A percentile compares a stretch with the other conserved stretches of the same genome.
These are phyloP conservation scores for Lynx canadensis DNA, from an alignment of 2,113 vertebrate species.

Conservation along the genomic window DNA sequence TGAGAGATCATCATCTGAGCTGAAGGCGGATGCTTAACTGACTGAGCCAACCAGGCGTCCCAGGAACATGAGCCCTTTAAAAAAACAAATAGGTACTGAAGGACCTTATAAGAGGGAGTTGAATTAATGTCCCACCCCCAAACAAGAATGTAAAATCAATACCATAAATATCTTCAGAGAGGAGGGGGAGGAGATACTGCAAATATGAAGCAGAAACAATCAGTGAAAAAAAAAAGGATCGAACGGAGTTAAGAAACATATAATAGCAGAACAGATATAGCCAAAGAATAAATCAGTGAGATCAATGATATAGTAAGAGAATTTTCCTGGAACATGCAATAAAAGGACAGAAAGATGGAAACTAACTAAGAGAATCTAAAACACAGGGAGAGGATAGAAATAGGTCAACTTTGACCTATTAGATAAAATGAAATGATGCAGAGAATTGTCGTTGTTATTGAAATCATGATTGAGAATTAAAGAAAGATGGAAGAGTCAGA, in stretches of 20 bases:
- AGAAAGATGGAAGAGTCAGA: not conserved
- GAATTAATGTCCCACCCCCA: not conserved
- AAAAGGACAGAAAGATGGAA: not conserved
- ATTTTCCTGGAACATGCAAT: not conserved
- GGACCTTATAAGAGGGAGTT: not conserved
- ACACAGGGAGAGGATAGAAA: not conserved
- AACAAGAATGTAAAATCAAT: not conserved
- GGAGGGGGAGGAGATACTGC: not conserved
- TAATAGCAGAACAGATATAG: not conserved
- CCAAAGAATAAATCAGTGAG: not conserved
- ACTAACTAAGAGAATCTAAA: not conserved
- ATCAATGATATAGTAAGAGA: not conserved
- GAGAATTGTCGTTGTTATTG: not conserved
- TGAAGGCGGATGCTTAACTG: too few species aligned
- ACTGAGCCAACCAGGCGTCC: too few species aligned
- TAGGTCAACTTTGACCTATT: not conserved
- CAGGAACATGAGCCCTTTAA: not conserved
- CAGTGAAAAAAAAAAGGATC: not conserved
- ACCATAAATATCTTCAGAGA: not conserved
- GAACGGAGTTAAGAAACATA: not conserved
- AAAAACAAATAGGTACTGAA: not conserved
- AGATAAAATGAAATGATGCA: not conserved
- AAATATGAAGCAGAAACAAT: not conserved
- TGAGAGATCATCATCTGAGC: too few species aligned
- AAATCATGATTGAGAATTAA: not conserved